phyloP scores from a whole-genome alignment of 2,797 vertebrate genomes.

The Lophius americanus region DNA sequence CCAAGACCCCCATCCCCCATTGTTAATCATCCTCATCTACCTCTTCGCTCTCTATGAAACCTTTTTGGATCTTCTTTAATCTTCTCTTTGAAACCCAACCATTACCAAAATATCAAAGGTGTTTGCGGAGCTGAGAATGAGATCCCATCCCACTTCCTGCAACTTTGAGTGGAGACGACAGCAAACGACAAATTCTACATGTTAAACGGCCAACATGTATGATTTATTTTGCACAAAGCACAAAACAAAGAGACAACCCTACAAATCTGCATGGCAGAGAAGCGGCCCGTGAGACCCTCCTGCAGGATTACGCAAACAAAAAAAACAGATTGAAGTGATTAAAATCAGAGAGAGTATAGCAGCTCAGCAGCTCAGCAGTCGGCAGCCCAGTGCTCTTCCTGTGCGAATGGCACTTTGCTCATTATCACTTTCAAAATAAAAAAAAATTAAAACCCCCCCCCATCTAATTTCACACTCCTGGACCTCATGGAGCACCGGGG shows the following conservation, averaged over 20 bases:
- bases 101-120: too few species aligned
- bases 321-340: conserved; percentile 67
- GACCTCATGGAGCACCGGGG: conserved; percentile 53
- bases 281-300: conserved; percentile 44
- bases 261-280: conserved; percentile 23
- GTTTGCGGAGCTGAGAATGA: too few species aligned
- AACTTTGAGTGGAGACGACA: too few species aligned
- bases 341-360: conserved; percentile 68
- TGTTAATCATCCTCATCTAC: too few species aligned
- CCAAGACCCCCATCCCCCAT: too few species aligned
- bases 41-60: too few species aligned
- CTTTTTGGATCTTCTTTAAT: too few species aligned
- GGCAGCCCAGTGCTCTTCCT: conserved; percentile 68
- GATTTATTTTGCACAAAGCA: conserved; percentile 24
- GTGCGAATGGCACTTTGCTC: conserved; percentile 75
- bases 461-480: conserved; percentile 79
- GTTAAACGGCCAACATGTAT: too few species aligned
- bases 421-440: conserved; percentile 78
- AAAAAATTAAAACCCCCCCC: conserved; percentile 58
- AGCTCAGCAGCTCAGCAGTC: conserved; percentile 59
- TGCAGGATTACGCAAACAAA: conserved; percentile 58
- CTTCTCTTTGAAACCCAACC: too few species aligned
- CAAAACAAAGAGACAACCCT: conserved; percentile 43
- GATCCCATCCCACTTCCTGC: too few species aligned
- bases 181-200: too few species aligned